phyloP scores from a whole-genome alignment of 2,113 vertebrate species.

The Typhlomys cinereus region DNA sequence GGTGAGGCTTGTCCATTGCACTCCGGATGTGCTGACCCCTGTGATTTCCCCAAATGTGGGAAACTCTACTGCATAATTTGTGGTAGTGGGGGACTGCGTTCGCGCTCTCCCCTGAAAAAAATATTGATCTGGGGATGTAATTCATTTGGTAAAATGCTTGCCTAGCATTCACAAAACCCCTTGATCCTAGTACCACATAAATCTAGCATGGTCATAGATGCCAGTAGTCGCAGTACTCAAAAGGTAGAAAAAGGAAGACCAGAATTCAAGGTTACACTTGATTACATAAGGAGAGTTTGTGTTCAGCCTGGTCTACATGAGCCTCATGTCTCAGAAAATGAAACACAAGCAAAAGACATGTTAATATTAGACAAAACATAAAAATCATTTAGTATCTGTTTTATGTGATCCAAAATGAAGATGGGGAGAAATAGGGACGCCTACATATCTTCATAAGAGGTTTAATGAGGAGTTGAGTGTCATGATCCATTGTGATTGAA shows the following conservation, averaged over 20 bases:
- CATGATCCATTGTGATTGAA: neutral
- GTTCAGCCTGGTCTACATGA: too few relatives aligned
- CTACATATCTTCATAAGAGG: neutral
- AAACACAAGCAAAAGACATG: neutral
- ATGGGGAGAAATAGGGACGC: neutral
- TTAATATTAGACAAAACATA: too few relatives aligned
- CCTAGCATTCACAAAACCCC: neutral
- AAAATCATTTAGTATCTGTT: neutral
- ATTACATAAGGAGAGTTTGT: neutral
- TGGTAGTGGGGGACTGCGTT: too few relatives aligned
- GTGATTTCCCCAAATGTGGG: too few relatives aligned
- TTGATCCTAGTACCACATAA: neutral
- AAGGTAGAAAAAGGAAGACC: neutral
- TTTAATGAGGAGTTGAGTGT: neutral
- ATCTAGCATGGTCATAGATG: too few relatives aligned
- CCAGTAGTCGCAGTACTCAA: neutral
- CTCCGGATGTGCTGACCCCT: too few relatives aligned
- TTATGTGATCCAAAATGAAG: neutral
- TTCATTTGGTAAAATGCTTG: neutral
- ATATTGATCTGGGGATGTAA: too few relatives aligned
- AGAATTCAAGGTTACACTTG: neutral
- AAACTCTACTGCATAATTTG: too few relatives aligned
- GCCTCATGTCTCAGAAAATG: neutral
- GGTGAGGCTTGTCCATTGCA: too few relatives aligned
- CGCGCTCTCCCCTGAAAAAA: too few relatives aligned